These are phyloP conservation scores for Nymphalis urticae DNA, from an alignment of 2,888 invertebrate species.

Conservation along the genomic window DNA sequence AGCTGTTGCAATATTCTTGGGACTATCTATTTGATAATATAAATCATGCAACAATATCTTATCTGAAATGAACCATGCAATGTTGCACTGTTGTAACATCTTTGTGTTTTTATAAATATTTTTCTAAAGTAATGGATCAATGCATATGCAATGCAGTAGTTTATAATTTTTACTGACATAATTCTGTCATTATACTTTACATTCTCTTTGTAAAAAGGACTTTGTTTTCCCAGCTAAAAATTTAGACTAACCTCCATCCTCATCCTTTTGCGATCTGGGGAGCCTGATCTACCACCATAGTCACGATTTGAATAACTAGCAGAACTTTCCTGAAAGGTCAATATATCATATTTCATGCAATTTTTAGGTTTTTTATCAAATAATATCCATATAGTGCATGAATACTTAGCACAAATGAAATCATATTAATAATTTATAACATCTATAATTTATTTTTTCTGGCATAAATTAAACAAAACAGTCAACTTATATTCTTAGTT, in stretches of 20 bases:
- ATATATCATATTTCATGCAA: slow-evolving; percentile 25
- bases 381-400: neutral
- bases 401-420: too few relatives aligned
- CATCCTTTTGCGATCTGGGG: slow-evolving; percentile 84
- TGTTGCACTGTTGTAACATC: slow-evolving; percentile 17
- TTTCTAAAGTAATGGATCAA: slow-evolving; percentile 6
- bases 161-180: slow-evolving; percentile 11
- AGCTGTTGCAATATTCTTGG: neutral
- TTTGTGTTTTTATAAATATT: slow-evolving; percentile 13
- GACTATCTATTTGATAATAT: neutral
- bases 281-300: slow-evolving; percentile 80
- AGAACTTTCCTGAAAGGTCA: slow-evolving; percentile 66
- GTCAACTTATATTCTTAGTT: too few relatives aligned
- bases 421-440: too few relatives aligned
- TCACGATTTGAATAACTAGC: slow-evolving; percentile 79
- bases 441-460: too few relatives aligned
- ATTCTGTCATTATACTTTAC: slow-evolving; percentile 12
- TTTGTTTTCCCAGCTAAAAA: slow-evolving; percentile 23
- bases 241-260: slow-evolving; percentile 81
- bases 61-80: slow-evolving; percentile 18
- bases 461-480: too few relatives aligned
- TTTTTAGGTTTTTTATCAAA: neutral
- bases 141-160: slow-evolving; percentile 15
- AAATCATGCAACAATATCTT: slow-evolving; percentile 18
- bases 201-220: neutral